Percentiles rank a stretch among this genome's conserved stretches.
Evolutionary conservation across 1,140 invertebrate genomes (phyloP).

Genomic region (Varroa destructor): DNA sequence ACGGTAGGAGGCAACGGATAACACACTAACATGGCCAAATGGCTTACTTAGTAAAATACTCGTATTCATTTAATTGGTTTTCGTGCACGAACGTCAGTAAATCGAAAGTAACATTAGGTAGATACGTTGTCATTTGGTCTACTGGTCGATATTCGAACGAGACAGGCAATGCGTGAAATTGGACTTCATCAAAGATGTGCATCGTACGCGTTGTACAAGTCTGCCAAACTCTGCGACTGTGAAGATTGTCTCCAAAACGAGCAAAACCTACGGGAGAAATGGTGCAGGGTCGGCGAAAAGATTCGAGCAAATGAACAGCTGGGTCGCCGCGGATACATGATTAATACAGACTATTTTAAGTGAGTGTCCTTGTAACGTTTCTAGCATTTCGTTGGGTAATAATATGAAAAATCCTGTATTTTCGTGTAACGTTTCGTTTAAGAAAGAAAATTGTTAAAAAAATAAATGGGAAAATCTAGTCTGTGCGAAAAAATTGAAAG

Average conservation of each 20-base stretch:
- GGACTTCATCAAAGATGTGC: background rate
- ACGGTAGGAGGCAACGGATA: background rate
- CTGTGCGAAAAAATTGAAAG: too few relatives aligned
- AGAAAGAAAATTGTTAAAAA: too few relatives aligned
- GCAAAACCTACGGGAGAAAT: constrained; percentile 1
- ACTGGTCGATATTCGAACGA: too few relatives aligned
- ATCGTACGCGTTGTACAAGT: constrained; percentile 8
- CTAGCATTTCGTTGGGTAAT: too few relatives aligned
- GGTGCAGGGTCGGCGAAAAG: constrained; percentile 5
- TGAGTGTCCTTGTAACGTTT: background rate
- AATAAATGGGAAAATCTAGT: too few relatives aligned
- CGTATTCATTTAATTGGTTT: background rate
- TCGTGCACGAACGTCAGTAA: too few relatives aligned
- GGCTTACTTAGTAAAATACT: background rate
- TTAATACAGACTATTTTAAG: constrained; percentile 1
- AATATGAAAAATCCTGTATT: too few relatives aligned
- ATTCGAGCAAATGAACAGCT: constrained; percentile 4
- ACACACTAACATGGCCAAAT: background rate
- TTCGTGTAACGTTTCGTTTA: too few relatives aligned
- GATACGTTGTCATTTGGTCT: too few relatives aligned
- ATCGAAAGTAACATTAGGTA: too few relatives aligned
- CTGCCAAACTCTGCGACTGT: constrained; percentile 19
- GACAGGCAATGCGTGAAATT: constrained; percentile 6
- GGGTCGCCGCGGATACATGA: background rate
- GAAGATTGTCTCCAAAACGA: constrained; percentile 25